phyloP scores from a whole-genome alignment of 2,888 invertebrate genomes.

The Tipula unca region DNA sequence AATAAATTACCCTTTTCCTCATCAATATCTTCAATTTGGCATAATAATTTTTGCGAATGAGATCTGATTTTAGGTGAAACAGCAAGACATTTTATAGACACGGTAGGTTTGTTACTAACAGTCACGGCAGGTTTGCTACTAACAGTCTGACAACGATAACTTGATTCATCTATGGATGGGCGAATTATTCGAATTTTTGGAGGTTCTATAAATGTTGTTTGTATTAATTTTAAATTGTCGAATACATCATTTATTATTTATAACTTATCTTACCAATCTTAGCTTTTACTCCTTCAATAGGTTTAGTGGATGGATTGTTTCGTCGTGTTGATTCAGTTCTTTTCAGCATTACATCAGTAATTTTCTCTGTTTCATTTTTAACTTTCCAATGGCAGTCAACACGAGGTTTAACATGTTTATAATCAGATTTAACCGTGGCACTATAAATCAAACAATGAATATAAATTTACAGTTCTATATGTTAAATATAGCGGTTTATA shows the following conservation, averaged over 20 bases:
- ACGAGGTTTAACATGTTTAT: constrained; percentile 39
- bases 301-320: neutral
- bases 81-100: neutral
- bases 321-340: neutral
- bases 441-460: neutral
- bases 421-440: constrained; percentile 28
- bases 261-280: neutral
- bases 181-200: neutral
- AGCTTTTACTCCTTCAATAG: neutral
- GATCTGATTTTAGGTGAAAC: constrained; percentile 24
- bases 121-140: neutral
- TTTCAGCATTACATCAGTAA: neutral
- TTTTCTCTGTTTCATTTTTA: neutral
- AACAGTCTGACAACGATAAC: neutral
- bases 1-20: constrained; percentile 65
- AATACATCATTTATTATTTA: neutral
- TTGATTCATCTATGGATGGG: neutral
- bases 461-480: neutral
- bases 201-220: neutral
- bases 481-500: neutral
- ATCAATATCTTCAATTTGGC: constrained; percentile 63
- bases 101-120: too few relatives aligned
- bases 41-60: constrained; percentile 30
- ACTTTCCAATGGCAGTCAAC: constrained; percentile 40
- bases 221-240: neutral